Evolutionary conservation across 1,140 invertebrate genomes (phyloP).

Genomic region (Micrasema longulum): DNA sequence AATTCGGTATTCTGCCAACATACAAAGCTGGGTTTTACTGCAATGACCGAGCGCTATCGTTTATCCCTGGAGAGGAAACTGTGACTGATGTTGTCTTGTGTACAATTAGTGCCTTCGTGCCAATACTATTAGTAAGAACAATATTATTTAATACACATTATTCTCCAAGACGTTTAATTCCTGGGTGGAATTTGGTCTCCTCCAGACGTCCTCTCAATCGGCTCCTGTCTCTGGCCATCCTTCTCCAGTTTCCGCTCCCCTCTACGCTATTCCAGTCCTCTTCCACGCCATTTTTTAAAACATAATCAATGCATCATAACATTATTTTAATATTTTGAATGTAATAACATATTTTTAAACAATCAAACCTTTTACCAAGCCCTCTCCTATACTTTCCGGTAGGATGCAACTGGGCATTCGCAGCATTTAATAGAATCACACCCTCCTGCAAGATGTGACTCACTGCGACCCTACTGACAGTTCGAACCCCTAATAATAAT

Average conservation of each 20-base stretch:
- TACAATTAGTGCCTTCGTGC: background rate
- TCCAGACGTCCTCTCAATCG: background rate
- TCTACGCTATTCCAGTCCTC: background rate
- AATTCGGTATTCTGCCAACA: background rate
- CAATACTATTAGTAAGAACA: background rate
- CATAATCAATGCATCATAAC: no score
- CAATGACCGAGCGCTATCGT: constrained; percentile 1
- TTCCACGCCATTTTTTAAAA: background rate
- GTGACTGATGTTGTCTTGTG: background rate
- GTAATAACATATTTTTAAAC: no score
- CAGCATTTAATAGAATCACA: no score
- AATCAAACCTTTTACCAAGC: no score
- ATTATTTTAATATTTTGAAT: background rate
- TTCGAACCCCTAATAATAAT: no score
- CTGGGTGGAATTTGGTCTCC: background rate
- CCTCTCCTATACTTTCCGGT: no score
- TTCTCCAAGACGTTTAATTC: background rate
- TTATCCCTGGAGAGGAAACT: background rate
- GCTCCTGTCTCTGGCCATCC: background rate
- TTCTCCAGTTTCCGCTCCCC: no score
- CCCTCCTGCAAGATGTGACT: no score
- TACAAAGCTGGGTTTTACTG: constrained; percentile 27
- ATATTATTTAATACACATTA: background rate
- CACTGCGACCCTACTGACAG: no score
- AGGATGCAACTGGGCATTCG: no score